phyloP scores from a whole-genome alignment of 2,797 vertebrate species.

The Anniella stebbinsi region DNA sequence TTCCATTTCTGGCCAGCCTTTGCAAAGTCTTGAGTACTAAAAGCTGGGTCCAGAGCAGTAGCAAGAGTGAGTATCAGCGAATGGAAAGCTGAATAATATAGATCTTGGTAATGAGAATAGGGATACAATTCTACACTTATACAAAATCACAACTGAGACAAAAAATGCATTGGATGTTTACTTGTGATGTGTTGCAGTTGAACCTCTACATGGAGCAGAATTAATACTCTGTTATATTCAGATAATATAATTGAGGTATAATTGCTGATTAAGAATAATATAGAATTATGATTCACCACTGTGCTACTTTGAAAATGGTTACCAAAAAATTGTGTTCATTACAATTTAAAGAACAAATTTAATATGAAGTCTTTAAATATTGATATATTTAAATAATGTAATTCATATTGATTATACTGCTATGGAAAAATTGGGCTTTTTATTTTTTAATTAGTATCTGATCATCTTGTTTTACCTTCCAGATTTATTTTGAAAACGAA shows the following conservation, averaged over 20 bases:
- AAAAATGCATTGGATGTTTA: slow-evolving; percentile 27
- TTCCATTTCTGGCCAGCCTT: neutral
- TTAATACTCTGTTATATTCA: slow-evolving; percentile 38
- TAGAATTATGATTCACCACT: slow-evolving; percentile 49
- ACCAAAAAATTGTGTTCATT: slow-evolving; percentile 48
- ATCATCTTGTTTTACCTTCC: slow-evolving; percentile 68
- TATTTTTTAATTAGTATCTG: slow-evolving; percentile 69
- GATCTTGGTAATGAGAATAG: neutral
- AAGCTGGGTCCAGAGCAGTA: neutral
- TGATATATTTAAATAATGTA: slow-evolving; percentile 68
- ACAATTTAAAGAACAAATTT: slow-evolving; percentile 56
- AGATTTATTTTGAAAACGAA: slow-evolving; percentile 61
- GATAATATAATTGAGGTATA: slow-evolving; percentile 18
- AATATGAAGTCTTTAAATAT: slow-evolving; percentile 59
- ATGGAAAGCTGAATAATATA: neutral
- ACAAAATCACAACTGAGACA: neutral
- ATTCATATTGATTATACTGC: slow-evolving; percentile 72
- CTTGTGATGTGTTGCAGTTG: neutral
- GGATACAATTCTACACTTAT: neutral
- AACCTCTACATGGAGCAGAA: neutral
- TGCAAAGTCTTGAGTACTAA: neutral
- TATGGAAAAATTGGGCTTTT: slow-evolving; percentile 61
- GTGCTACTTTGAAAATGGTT: slow-evolving; percentile 45
- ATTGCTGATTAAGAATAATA: slow-evolving; percentile 56
- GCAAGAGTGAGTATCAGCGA: neutral